A percentile compares a stretch with the other conserved stretches of the same genome.
These are phyloP conservation scores for Reinhardtius hippoglossoides DNA, from an alignment of 2,113 vertebrate genomes.

Conservation along the genomic window DNA sequence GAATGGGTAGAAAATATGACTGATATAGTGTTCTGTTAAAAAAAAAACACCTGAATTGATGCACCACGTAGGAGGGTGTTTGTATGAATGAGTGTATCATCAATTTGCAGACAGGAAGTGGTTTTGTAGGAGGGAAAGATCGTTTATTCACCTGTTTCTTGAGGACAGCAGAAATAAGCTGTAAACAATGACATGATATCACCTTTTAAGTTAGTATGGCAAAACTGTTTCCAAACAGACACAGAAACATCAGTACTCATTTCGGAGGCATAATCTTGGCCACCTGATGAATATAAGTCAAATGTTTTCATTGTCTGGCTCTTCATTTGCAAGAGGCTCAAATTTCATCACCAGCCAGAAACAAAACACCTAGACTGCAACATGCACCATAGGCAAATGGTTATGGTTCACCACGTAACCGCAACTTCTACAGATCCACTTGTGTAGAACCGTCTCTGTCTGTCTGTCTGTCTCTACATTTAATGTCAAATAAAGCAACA, in stretches of 20 bases:
- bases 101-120: not conserved
- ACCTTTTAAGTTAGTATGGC: not conserved
- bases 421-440: too few species aligned
- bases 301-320: not conserved
- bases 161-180: too few species aligned
- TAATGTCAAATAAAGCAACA: not conserved
- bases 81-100: not conserved
- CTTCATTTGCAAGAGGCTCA: not conserved
- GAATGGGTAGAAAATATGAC: slow-evolving; percentile 4
- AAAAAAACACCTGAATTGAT: not conserved
- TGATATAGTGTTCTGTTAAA: not conserved
- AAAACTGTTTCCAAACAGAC: too few species aligned
- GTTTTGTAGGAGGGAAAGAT: not conserved
- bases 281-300: too few species aligned
- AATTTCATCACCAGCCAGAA: not conserved
- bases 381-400: not conserved
- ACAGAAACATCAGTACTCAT: too few species aligned
- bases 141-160: too few species aligned
- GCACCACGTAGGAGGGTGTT: not conserved
- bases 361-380: not conserved
- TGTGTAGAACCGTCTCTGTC: too few species aligned
- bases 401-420: not conserved
- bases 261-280: too few species aligned
- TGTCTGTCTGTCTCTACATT: not conserved
- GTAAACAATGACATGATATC: not conserved